A percentile compares a stretch with the other conserved stretches of the same genome.
Evolutionary conservation across 2,888 invertebrate genomes (phyloP).

Genomic region (Stegana nigrithorax): DNA sequence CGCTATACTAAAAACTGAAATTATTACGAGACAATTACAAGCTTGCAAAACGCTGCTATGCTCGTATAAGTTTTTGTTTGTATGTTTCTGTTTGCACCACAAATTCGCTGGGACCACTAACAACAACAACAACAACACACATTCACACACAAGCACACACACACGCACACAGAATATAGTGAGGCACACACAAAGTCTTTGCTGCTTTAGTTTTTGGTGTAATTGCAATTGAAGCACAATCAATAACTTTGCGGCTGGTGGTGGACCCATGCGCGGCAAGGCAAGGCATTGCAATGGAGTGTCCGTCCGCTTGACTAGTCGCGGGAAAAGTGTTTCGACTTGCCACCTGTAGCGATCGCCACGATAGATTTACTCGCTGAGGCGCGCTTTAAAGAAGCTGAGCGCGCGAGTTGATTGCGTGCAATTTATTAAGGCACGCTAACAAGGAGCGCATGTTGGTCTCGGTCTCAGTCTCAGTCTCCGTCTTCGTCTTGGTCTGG

Average conservation of each 20-base stretch:
- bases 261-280: conserved; percentile 36
- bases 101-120: too few species aligned
- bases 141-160: too few species aligned
- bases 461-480: background rate
- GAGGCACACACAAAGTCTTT: too few species aligned
- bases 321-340: conserved; percentile 13
- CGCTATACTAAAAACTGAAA: conserved; percentile 37
- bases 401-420: conserved; percentile 58
- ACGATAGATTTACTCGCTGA: conserved; percentile 53
- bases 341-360: conserved; percentile 45
- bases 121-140: too few species aligned
- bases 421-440: conserved; percentile 62
- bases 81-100: background rate
- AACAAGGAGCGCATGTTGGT: conserved; percentile 54
- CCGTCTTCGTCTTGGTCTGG: background rate
- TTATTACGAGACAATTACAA: conserved; percentile 60
- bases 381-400: conserved; percentile 57
- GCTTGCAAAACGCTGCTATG: conserved; percentile 33
- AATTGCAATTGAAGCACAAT: conserved; percentile 61
- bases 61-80: background rate
- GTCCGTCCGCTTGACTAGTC: background rate
- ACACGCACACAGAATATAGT: too few species aligned
- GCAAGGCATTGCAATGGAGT: background rate
- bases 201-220: conserved; percentile 33
- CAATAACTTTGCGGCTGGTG: conserved; percentile 64